Evolutionary conservation across 2,888 invertebrate genomes (phyloP), one percentile per base, ranked within the genome.

Genomic region (Drosophila testacea): DNA sequence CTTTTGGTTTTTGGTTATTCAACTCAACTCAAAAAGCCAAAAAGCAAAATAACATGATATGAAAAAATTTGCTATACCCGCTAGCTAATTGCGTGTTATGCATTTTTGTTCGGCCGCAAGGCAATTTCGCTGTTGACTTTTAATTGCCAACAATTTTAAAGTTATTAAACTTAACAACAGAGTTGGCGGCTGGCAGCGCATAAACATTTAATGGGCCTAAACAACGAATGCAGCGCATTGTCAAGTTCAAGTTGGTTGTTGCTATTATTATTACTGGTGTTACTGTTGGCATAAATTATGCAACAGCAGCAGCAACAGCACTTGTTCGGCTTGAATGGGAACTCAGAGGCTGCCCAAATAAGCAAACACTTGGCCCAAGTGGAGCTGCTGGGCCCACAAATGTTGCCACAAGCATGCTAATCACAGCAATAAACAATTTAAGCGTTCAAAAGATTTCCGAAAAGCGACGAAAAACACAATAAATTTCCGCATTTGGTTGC

Each of bases 351-450:
- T 51, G 54, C 46, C 51, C 63, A 60, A 57, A 59, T 62, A 67
- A 52, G 47, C 74, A 69, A 70, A 44, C 73, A 76, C 69, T 73
- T 66, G 69, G 50, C 57, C 61, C 50, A 48, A 57, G 28, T 46
- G 61, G 46, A 48, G 56, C 54, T 54, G 54, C 54, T 54, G 54
- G 51, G 63, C 52, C 63, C 55, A 74, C 67, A 72, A 78, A 67
- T 71, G 67, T 77, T 88, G 69, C 77, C 83, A 69, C 84, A 81
- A 73, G 54, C 75, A 79, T 73, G 84, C 85, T 87, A 88, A 87
- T 88, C 89, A 83, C 84, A 65, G 69, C 82, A 72, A 87, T 84
- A 87, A 88, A 87, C 84, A 84, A 87, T 84, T 86, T 88, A 70
- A 81, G 80, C 69, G 82, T 75, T 79, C 60, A 69, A 77, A 83